phyloP scores from a whole-genome alignment of 2,797 vertebrate genomes.

The Acropternis orthonyx region DNA sequence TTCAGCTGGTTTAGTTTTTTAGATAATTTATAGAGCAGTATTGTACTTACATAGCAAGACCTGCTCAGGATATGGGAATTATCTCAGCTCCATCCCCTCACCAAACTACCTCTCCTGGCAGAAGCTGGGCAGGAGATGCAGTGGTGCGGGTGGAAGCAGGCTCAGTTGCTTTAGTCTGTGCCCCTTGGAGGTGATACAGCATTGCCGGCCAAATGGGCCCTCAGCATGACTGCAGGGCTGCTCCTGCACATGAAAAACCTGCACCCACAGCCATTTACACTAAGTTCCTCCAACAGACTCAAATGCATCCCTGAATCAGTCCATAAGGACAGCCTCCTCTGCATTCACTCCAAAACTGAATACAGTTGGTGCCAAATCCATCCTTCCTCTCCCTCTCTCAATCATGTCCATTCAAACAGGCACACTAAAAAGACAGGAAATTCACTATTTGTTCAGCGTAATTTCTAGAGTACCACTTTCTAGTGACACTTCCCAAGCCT shows the following conservation, averaged over 20 bases:
- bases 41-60: not conserved
- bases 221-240: not conserved
- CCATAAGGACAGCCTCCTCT: not conserved
- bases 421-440: not conserved
- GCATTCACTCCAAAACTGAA: not conserved
- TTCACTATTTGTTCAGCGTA: not conserved
- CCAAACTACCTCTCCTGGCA: not conserved
- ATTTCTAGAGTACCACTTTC: not conserved
- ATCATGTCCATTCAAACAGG: not conserved
- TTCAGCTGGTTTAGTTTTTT: not conserved
- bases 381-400: not conserved
- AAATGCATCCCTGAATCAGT: not conserved
- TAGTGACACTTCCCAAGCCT: not conserved
- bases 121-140: not conserved
- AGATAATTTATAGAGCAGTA: not conserved
- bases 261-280: not conserved
- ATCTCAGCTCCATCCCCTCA: not conserved
- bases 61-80: not conserved
- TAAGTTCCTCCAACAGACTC: rapidly evolving
- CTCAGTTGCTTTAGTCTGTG: not conserved
- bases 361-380: rapidly evolving
- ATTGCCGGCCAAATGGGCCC: not conserved
- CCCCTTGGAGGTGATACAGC: rapidly evolving
- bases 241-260: not conserved
- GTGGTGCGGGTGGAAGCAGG: not conserved